Conservation (phyloP, 2,113 vertebrate species). For the Psilopsiagon aymara region DNA sequence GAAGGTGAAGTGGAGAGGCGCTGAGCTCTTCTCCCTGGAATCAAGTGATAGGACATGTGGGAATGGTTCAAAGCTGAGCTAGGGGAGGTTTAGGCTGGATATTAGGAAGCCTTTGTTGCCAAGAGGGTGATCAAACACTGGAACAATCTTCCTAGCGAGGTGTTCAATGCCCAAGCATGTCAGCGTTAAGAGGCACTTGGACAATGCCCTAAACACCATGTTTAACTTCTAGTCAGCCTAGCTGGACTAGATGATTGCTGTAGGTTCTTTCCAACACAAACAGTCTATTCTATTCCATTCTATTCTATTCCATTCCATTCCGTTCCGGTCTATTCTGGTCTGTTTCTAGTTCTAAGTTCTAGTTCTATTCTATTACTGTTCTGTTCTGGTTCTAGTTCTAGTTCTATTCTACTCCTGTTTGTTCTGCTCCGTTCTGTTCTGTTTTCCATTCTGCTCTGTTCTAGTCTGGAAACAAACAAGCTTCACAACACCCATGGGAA, state of each 20-base stretch:
- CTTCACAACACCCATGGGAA: not conserved
- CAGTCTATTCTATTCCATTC: not conserved
- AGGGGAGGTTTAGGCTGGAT: not conserved
- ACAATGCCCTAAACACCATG: not conserved
- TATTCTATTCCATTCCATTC: not conserved
- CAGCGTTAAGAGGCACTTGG: not conserved
- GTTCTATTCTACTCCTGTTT: too few relatives aligned
- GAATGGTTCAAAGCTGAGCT: not conserved
- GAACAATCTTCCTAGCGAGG: not conserved
- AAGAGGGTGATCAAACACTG: not conserved
- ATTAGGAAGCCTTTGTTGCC: not conserved
- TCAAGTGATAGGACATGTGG: not conserved
- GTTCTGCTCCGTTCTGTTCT: not conserved
- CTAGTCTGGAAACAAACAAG: not conserved
- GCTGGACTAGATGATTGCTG: not conserved
- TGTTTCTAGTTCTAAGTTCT: not conserved
- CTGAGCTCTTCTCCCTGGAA: not conserved
- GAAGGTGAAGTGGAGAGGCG: not conserved
- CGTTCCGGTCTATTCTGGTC: too few relatives aligned
- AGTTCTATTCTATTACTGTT: not conserved
- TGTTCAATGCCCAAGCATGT: not conserved
- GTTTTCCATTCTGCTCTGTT: not conserved
- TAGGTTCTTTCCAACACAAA: not conserved
- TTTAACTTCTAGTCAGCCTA: not conserved
- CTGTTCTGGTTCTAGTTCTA: too few relatives aligned